phyloP scores from a whole-genome alignment of 2,113 vertebrate species.

The Bos taurus region DNA sequence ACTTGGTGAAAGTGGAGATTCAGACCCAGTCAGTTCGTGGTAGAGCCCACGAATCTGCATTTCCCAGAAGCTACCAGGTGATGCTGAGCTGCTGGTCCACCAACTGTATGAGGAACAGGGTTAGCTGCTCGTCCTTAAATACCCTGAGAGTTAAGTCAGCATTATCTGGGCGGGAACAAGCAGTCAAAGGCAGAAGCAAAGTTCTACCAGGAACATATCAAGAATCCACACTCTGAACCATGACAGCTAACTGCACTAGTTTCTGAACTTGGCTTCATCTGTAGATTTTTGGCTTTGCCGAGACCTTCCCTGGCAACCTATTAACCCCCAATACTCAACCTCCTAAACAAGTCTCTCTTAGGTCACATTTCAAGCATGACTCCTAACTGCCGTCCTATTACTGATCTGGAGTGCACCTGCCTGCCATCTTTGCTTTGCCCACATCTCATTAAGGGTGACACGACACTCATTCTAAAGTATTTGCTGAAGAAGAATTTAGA shows the following conservation, averaged over 20 bases:
- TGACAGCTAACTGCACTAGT: neutral
- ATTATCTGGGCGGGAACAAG: neutral
- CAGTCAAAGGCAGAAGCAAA: neutral
- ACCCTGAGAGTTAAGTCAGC: neutral
- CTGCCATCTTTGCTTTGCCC: neutral
- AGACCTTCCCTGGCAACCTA: neutral
- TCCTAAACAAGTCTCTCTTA: neutral
- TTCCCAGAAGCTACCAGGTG: neutral
- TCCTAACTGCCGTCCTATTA: neutral
- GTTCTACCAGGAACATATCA: neutral
- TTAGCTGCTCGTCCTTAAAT: neutral
- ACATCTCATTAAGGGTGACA: neutral
- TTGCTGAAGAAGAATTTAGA: neutral
- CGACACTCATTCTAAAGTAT: neutral
- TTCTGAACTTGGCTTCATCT: neutral
- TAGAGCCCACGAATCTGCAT: neutral
- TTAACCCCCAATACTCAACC: neutral
- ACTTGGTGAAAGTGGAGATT: neutral
- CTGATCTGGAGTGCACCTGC: neutral
- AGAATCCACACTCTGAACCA: neutral
- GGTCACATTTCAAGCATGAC: neutral
- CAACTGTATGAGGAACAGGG: neutral
- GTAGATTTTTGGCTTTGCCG: neutral
- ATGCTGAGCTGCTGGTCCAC: neutral
- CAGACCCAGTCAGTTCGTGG: neutral